Evolutionary conservation across 1,140 invertebrate species (phyloP).

Genomic region (Heliconius nattereri): DNA sequence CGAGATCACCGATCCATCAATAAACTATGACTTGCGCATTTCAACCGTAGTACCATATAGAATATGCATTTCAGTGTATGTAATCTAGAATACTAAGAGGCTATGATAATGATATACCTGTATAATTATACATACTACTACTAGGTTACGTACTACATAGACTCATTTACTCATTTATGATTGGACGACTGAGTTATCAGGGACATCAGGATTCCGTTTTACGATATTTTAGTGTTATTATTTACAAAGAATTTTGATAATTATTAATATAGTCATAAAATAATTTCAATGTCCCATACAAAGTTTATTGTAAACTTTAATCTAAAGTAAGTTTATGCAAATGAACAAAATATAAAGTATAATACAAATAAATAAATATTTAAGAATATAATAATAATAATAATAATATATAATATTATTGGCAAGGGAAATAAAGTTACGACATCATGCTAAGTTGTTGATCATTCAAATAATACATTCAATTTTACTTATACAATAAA

Average conservation of each 20-base stretch:
- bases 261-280: background rate
- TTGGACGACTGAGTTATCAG: background rate
- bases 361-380: too few species aligned
- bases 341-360: too few species aligned
- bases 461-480: too few species aligned
- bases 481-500: too few species aligned
- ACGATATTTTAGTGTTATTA: background rate
- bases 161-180: background rate
- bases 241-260: background rate
- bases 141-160: background rate
- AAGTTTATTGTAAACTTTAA: background rate
- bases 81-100: background rate
- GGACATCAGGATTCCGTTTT: background rate
- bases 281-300: background rate
- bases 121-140: background rate
- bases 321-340: too few species aligned
- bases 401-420: too few species aligned
- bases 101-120: background rate
- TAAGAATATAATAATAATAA: too few species aligned
- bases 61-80: background rate
- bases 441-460: too few species aligned
- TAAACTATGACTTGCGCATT: background rate
- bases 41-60: background rate
- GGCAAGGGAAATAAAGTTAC: too few species aligned
- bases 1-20: background rate